Conservation (phyloP, 2,888 invertebrate genomes). For the Lysandra bellargus region DNA sequence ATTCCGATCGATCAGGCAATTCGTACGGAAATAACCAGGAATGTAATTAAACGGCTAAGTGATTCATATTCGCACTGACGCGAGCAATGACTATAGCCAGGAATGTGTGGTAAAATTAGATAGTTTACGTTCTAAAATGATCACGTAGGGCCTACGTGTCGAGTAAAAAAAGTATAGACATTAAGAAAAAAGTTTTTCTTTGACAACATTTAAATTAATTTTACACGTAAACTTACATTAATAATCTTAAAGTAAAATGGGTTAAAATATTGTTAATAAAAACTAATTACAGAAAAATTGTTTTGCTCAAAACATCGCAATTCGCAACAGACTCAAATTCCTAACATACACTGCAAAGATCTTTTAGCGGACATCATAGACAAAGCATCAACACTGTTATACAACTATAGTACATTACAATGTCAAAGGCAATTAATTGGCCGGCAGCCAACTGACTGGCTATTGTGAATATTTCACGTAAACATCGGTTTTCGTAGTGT, state of each 20-base stretch:
- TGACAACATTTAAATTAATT: too few relatives aligned
- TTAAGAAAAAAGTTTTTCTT: too few relatives aligned
- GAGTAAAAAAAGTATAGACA: too few relatives aligned
- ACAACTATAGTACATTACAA: neutral
- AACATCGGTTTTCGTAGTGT: neutral
- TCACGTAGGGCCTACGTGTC: neutral
- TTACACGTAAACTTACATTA: too few relatives aligned
- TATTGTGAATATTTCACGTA: conserved; percentile 3
- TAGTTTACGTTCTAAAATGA: conserved; percentile 1
- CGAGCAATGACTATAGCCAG: neutral
- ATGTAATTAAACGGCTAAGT: conserved; percentile 8
- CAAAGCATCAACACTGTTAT: conserved; percentile 1
- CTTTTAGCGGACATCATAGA: neutral
- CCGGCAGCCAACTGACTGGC: neutral
- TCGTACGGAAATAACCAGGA: conserved; percentile 9
- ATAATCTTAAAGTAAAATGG: too few relatives aligned
- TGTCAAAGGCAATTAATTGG: conserved; percentile 10
- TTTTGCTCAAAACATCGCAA: neutral
- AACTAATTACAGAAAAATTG: neutral
- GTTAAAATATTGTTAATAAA: too few relatives aligned
- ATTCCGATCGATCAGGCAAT: neutral
- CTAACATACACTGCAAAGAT: neutral
- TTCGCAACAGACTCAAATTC: neutral
- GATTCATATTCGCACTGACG: conserved; percentile 13
- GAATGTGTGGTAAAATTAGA: conserved; percentile 13